Evolutionary conservation across 1,140 invertebrate species (phyloP).

Genomic region (Arion vulgaris): DNA sequence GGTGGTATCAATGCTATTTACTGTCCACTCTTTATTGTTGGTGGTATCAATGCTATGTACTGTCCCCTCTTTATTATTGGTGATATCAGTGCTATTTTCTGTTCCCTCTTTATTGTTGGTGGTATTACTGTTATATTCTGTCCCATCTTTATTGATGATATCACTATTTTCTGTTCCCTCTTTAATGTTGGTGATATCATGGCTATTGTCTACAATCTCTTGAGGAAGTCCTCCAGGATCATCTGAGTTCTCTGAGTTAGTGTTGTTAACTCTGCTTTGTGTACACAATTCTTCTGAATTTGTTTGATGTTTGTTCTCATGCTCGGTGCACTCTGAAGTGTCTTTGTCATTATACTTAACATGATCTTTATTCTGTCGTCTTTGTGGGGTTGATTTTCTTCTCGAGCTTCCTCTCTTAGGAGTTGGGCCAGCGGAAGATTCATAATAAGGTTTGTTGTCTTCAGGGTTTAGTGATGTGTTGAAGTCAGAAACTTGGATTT

Average conservation of each 20-base stretch:
- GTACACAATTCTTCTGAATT: neutral
- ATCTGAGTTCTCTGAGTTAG: neutral
- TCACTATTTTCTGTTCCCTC: neutral
- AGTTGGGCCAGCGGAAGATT: neutral
- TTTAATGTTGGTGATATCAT: neutral
- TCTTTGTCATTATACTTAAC: neutral
- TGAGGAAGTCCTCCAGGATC: neutral
- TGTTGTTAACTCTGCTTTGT: neutral
- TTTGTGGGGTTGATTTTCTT: slow-evolving; percentile 36
- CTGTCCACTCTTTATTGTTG: no score
- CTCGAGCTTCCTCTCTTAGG: slow-evolving; percentile 28
- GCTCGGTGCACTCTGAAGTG: neutral
- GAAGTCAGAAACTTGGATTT: neutral
- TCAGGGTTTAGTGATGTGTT: neutral
- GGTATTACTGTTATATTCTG: neutral
- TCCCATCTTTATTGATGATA: neutral
- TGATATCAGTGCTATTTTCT: neutral
- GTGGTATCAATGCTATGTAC: neutral
- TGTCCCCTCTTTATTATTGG: neutral
- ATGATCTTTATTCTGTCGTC: slow-evolving; percentile 31
- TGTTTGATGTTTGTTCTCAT: neutral
- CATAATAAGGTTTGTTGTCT: neutral
- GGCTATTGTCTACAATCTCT: neutral
- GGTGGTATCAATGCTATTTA: neutral
- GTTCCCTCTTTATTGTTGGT: neutral